Percentiles rank a stretch among this genome's conserved stretches.
phyloP scores from a whole-genome alignment of 2,888 invertebrate genomes.

The Ophion slaviceki region DNA sequence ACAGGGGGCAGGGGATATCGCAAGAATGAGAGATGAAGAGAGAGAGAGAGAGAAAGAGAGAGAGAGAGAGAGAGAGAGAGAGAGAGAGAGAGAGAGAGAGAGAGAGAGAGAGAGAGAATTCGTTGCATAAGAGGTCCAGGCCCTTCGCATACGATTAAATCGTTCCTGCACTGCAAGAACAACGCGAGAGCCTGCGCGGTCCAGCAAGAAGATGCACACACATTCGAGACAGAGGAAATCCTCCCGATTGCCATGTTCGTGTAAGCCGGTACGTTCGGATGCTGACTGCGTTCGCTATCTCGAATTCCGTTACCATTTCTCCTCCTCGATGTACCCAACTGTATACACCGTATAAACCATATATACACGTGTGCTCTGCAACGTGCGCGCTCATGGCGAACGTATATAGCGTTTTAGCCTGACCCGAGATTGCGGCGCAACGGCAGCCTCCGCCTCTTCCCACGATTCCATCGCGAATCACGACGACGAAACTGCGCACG shows the following conservation, averaged over 20 bases:
- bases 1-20: neutral
- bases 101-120: constrained; percentile 48
- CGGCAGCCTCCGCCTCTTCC: constrained; percentile 68
- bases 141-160: constrained; percentile 67
- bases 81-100: constrained; percentile 1
- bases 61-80: constrained; percentile 39
- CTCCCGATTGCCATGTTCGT: constrained; percentile 69
- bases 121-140: constrained; percentile 55
- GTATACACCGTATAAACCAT: constrained; percentile 32
- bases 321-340: constrained; percentile 52
- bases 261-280: constrained; percentile 70
- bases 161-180: constrained; percentile 60
- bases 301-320: constrained; percentile 71
- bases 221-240: constrained; percentile 67
- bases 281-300: constrained; percentile 68
- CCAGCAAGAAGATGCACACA: constrained; percentile 21
- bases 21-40: neutral
- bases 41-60: neutral
- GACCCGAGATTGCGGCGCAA: constrained; percentile 61
- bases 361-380: constrained; percentile 41
- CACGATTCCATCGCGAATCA: constrained; percentile 68
- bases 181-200: constrained; percentile 12
- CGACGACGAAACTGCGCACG: constrained; percentile 62
- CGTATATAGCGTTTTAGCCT: constrained; percentile 61
- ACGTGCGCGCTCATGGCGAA: constrained; percentile 38